phyloP scores from a whole-genome alignment of 2,888 invertebrate genomes.

The Macrosoma leucophasiata region DNA sequence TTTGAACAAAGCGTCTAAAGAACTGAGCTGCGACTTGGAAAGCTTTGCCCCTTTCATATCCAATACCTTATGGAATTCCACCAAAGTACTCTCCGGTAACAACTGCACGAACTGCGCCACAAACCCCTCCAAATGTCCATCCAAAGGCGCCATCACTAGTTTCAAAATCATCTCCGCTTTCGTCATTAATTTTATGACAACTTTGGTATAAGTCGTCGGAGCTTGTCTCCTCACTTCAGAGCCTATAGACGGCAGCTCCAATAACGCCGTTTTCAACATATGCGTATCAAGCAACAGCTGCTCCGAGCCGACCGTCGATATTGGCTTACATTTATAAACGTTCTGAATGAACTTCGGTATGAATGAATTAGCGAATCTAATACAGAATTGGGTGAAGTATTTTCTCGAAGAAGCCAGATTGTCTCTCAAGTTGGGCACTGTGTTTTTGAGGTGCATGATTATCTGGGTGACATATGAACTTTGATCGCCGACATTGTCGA shows the following conservation, averaged over 20 bases:
- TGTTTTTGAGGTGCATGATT: slow-evolving; percentile 88
- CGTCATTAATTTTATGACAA: slow-evolving; percentile 93
- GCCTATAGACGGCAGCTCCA: slow-evolving; percentile 96
- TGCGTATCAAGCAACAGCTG: slow-evolving; percentile 95
- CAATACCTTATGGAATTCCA: slow-evolving; percentile 94
- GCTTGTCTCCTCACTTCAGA: slow-evolving; percentile 92
- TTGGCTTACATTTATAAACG: slow-evolving; percentile 92
- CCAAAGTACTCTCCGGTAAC: slow-evolving; percentile 89
- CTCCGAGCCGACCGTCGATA: slow-evolving; percentile 93
- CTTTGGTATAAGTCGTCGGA: slow-evolving; percentile 90
- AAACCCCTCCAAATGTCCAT: slow-evolving; percentile 81
- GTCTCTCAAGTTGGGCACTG: slow-evolving; percentile 92
- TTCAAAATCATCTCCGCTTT: slow-evolving; percentile 99
- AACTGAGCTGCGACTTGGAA: slow-evolving; percentile 43
- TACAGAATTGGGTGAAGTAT: slow-evolving; percentile 98
- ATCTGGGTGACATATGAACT: slow-evolving; percentile 95
- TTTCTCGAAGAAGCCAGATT: slow-evolving; percentile 93
- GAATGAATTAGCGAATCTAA: slow-evolving; percentile 96
- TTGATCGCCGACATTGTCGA: slow-evolving; percentile 97
- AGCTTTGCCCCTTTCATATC: slow-evolving; percentile 92
- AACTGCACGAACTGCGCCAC: slow-evolving; percentile 93
- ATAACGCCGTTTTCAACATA: slow-evolving; percentile 92
- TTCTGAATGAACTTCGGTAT: slow-evolving; percentile 95
- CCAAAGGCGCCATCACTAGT: slow-evolving; percentile 95
- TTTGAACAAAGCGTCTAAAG: slow-evolving; percentile 47